Evolutionary conservation across 1,140 invertebrate genomes (phyloP), one percentile per base, ranked within the genome.

Genomic region (Mamestra configurata): DNA sequence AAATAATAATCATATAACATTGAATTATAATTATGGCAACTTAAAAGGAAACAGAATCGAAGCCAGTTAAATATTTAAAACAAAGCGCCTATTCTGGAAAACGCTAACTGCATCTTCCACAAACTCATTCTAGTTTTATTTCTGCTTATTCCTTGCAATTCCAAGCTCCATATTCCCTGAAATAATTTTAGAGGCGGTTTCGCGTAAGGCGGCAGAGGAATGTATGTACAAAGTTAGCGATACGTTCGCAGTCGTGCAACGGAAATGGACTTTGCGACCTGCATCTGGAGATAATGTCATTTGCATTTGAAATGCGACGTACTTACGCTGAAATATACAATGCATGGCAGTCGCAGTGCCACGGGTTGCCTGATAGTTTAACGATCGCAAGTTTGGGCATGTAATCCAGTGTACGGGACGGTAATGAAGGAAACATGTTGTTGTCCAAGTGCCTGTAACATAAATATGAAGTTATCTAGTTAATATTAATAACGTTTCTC

Each of bases 311-410:
- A 51, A 79, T 49, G 35, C 51, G 43, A 70, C 40, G 55, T 83
- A 93, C 95, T 93, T 89, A 95, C 95, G 95, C 93, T 37, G 95
- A 95, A 71, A 98, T 96, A 88, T 98, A 98, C 0, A 97, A 93
- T 7, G 97, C 96, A 51, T 96, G 96, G 86, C 98, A 98, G 88
- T 98, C 97, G 84, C 98, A 98, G 86, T 98, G 97, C 98, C 98
- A 98, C 0, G 97, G 97, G 93, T 98, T 98, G 82, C 97, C 97
- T 0, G 96, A 97, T 20, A 98, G 91, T 89, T 98, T 97, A 0
- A 98, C 95, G 68, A 97, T 96, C 4, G 96, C 94, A 53, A 98
- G 93, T 43, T 96, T 96, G 0, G 96, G 94, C 64, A 97, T 93
- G 20, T 96, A 95, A 82, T 98, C 97, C 24, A 98, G 92, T 0